Base-by-base conservation (phyloP, 2,888 invertebrate genomes). In the Drosophila histrio region DNA sequence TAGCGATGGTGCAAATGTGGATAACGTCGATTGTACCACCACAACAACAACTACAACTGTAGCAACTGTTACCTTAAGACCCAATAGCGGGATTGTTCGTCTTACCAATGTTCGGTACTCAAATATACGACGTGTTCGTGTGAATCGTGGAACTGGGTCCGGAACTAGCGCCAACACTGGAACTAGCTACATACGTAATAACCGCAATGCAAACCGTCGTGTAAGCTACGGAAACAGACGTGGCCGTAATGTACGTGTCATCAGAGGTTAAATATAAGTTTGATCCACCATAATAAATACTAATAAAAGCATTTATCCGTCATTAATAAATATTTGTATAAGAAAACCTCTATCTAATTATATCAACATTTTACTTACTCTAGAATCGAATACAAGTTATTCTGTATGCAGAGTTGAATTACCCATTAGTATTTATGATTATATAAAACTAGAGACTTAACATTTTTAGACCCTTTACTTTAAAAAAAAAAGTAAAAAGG, bases 11-110 rank as follows among this genome's bases (percentile, higher is more conserved):
- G 15, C 8, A 0, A 71, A 71, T 34, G 38, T 9, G 0, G 5
- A 15, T 0, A 6, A 59, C 11, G 54, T 0, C 4, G 70, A 70
- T 30, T 70, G 70, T 24, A 60, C 64, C 17, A 54, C 72, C 32
- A 57, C 72, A 6, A 52, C 70, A 4, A 63, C 70, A 1, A 57
- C 72, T 0, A 69, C 68, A 15, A 41, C 70, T n/a, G n/a, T n/a
- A n/a, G 5, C n/a, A 2, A 19, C 54, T 0, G 26, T 50, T 1
- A 39, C 66, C 1, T 19, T 66, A 0, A 17, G 24, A 9, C n/a
- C 24, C 22, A 53, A 30, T 19, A 1, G 21, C 1, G 4, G 13
- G 2, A 26, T 11, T 7, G 9, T 66, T 1, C 43, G 43, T 0
- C 0, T 70, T 2, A 11, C 0, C 8, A 49, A 53, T 43, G 4